Evolutionary conservation across 2,888 invertebrate species (phyloP).

Genomic region (Panopea generosa): DNA sequence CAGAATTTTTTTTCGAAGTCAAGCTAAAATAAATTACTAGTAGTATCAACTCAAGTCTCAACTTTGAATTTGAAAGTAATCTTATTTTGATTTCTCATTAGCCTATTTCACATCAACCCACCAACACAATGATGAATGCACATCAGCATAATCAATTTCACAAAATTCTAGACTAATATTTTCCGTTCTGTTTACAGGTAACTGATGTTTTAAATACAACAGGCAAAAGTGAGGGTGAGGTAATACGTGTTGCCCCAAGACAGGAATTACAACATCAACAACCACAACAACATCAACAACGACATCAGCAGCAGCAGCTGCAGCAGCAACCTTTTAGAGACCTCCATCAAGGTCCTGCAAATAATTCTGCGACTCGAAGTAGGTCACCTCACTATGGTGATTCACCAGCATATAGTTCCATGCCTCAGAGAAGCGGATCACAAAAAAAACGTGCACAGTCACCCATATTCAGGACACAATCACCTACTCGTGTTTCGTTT

Average conservation of each 20-base stretch:
- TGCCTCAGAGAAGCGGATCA: neutral
- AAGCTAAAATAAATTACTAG: too few relatives aligned
- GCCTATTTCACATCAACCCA: too few relatives aligned
- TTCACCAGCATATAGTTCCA: constrained; percentile 32
- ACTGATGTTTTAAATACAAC: constrained; percentile 59
- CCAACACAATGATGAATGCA: too few relatives aligned
- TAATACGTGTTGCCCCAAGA: constrained; percentile 46
- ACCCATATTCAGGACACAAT: constrained; percentile 41
- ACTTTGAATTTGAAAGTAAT: too few relatives aligned
- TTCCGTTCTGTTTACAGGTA: constrained; percentile 27
- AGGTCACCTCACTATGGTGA: constrained; percentile 31
- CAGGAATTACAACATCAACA: constrained; percentile 22
- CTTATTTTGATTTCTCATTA: too few relatives aligned
- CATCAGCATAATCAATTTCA: too few relatives aligned
- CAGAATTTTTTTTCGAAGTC: too few relatives aligned
- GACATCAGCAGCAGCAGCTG: constrained; percentile 21
- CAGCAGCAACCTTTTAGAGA: neutral
- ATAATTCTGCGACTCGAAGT: constrained; percentile 1
- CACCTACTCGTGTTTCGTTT: constrained; percentile 64
- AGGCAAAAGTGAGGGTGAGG: constrained; percentile 64
- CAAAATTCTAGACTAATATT: too few relatives aligned
- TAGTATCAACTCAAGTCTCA: too few relatives aligned
- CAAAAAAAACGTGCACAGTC: constrained; percentile 44
- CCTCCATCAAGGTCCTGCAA: neutral
- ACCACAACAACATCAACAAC: constrained; percentile 20